Evolutionary conservation across 2,797 vertebrate species (phyloP), one percentile per base, ranked within the genome.

Genomic region (Syngnathus rostellatus): DNA sequence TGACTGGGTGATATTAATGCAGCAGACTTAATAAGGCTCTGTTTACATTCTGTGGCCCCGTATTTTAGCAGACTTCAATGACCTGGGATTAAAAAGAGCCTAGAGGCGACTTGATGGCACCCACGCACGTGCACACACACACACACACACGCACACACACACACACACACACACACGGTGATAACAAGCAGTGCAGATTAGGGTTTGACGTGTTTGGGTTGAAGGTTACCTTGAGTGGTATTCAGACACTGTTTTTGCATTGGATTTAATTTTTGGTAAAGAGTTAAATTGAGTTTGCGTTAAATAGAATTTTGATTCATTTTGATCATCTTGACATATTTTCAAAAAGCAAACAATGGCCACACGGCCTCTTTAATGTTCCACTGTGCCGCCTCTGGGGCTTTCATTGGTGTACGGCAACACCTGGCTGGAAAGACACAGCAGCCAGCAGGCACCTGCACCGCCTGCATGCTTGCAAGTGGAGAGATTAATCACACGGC

Each of bases 11-110:
- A 83, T 78, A 85, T 85, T 78, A 79, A 69, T 54, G 76, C 84
- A 74, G 75, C 69, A 38, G 71, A 72, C 79, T 88, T 89, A 88
- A 89, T 87, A 86, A 85, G 87, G 72, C 76, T 81, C 75, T 89
- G 83, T 90, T 90, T 90, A 89, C 81, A 79, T 82, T 88, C 77
- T 81, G 76, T 4, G 71, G 68, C 79, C 83, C 76, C 62, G 21
- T 80, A 79, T 86, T 86, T 83, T 81, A 76, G 79, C 62, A 78
- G 84, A 81, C 80, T 76, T 82, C 77, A 87, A 79, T 85, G 84
- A 85, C 77, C 78, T 2, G 38, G 82, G 87, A 88, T 88, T 87
- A 85, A 80, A 82, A 73, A 65, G 72, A 72, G 71, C 41, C 78
- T 65, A 50, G 71, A 66, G 50, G 63, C 63, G 72, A 72, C 81